These are phyloP conservation scores for Rhagonycha lutea DNA, from an alignment of 2,888 invertebrate species.

Conservation along the genomic window DNA sequence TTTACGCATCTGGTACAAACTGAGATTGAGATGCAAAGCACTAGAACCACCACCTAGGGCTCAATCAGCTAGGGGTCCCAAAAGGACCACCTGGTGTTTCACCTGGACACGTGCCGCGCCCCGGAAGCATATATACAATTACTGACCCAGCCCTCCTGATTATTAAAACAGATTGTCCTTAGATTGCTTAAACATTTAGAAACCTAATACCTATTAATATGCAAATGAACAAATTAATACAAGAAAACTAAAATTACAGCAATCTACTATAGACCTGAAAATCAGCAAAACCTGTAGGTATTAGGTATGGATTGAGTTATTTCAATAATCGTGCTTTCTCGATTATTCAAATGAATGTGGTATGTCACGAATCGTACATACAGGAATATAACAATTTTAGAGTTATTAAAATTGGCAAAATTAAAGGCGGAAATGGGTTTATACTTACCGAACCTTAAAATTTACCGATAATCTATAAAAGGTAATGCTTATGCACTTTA, in stretches of 20 bases:
- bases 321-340: no score
- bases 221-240: background rate
- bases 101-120: conserved; percentile 32
- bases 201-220: background rate
- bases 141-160: conserved; percentile 18
- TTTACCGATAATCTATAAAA: background rate
- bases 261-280: background rate
- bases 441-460: background rate
- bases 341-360: no score
- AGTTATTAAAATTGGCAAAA: no score
- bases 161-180: conserved; percentile 20
- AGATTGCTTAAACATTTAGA: background rate
- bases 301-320: background rate
- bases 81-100: conserved; percentile 28
- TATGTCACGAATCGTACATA: no score
- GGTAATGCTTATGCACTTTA: background rate
- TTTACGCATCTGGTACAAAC: conserved; percentile 2
- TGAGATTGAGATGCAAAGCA: conserved; percentile 20
- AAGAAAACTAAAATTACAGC: background rate
- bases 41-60: background rate
- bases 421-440: background rate
- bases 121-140: conserved; percentile 23
- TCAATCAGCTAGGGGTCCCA: conserved; percentile 10
- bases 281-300: background rate
- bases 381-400: no score